phyloP scores from a whole-genome alignment of 2,113 vertebrate genomes.

The Pelecanus crispus region DNA sequence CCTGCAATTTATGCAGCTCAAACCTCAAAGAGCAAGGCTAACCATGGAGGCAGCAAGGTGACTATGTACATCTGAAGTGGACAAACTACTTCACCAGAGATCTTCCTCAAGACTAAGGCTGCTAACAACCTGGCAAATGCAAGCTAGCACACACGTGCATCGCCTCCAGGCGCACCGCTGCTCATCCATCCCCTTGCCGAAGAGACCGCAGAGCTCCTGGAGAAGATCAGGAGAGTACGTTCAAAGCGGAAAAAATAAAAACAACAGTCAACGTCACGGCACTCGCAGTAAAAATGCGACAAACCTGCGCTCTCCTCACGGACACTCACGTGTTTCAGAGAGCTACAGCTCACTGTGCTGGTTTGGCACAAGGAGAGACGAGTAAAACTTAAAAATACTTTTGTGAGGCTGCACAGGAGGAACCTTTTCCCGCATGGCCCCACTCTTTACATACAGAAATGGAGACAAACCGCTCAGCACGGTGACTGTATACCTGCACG shows the following conservation, averaged over 20 bases:
- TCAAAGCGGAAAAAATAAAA: not conserved
- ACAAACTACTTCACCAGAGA: not conserved
- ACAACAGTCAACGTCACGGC: fast-evolving
- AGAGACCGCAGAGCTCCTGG: not conserved
- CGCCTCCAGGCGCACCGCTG: not conserved
- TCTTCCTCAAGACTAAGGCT: not conserved
- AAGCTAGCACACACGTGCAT: fast-evolving
- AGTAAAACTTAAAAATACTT: not conserved
- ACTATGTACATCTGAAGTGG: fast-evolving
- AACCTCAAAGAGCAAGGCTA: not conserved
- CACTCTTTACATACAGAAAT: not conserved
- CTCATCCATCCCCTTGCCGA: not conserved
- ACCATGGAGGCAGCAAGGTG: not conserved
- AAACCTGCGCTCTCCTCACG: not conserved
- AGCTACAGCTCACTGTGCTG: not conserved
- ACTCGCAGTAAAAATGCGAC: fast-evolving
- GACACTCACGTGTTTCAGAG: fast-evolving
- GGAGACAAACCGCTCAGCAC: fast-evolving
- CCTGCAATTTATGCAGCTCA: not conserved
- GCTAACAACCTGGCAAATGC: not conserved
- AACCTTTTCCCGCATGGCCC: not conserved
- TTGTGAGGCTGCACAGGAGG: not conserved
- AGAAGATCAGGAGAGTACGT: not conserved
- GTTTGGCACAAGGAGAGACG: not conserved
- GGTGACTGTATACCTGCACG: not conserved